Percentiles rank a stretch among this genome's conserved stretches.
phyloP scores from a whole-genome alignment of 2,797 vertebrate genomes.

The Pachyuromys duprasi region DNA sequence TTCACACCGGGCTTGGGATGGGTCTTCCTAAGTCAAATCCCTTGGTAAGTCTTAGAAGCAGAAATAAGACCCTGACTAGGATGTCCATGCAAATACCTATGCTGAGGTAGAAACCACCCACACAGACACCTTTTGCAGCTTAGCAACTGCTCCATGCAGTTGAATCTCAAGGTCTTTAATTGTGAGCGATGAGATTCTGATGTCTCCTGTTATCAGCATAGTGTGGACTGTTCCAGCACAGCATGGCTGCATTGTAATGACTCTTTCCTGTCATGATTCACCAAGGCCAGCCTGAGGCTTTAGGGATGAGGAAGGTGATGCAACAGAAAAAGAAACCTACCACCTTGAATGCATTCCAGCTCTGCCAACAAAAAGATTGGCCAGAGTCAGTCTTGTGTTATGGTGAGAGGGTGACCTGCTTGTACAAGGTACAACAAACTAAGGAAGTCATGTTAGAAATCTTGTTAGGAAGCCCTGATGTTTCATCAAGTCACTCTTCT shows the following conservation, averaged over 20 bases:
- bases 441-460: neutral
- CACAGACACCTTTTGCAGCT: neutral
- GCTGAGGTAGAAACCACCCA: neutral
- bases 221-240: neutral
- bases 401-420: neutral
- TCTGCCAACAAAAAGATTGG: neutral
- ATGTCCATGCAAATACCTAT: neutral
- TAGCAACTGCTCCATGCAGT: neutral
- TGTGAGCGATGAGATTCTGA: neutral
- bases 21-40: neutral
- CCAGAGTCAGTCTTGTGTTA: neutral
- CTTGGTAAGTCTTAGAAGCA: neutral
- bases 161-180: neutral
- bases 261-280: slow-evolving; percentile 9
- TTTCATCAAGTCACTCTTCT: neutral
- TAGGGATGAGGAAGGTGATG: neutral
- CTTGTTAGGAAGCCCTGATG: neutral
- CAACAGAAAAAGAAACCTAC: slow-evolving; percentile 26
- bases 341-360: neutral
- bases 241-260: slow-evolving; percentile 32
- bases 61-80: neutral
- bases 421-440: neutral
- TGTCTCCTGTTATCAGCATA: neutral
- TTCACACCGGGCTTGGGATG: neutral
- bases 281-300: slow-evolving; percentile 11